Evolutionary conservation across 2,888 invertebrate genomes (phyloP), one percentile per base, ranked within the genome.

Genomic region (Tromatobia lineatoria): DNA sequence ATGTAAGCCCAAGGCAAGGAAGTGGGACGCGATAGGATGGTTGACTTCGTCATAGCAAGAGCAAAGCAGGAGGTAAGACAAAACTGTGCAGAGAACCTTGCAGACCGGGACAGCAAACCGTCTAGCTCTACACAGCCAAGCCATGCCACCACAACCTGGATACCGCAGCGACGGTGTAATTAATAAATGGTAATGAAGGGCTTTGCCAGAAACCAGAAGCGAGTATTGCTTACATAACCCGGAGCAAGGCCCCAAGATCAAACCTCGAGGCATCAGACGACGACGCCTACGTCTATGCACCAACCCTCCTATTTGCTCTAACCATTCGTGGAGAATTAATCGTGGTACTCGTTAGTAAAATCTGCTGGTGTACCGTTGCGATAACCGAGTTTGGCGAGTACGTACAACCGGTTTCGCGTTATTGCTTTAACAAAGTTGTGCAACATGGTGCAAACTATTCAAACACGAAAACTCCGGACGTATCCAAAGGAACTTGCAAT

Each of bases 171-270:
- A 67, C 78, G 78, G 75, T 85, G 81, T 85, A 81, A 85, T 86
- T 81, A 83, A 86, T 86, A 85, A 81, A 86, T 85, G 78, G 86
- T 79, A 83, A 85, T 86, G 80, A 83, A 82, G 80, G 82, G 74
- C 74, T 85, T 83, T 69, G 71, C 79, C 45, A 73, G 73, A 71
- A 83, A 78, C 80, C 78, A 78, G 67, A 73, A 77, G 71, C 69
- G 75, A 73, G 85, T 81, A 85, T 85, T 82, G 86, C 82, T 85
- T 86, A 78, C 82, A 85, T 82, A 86, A 85, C 85, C 85, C 57
- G 50, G 18, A 42, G 79, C 78, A 38, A 74, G 66, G 64, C 38
- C 73, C 66, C 75, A 54, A 80, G 80, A 85, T 85, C 85, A 85
- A 83, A 80, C 85, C 83, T 75, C 69, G 73, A 52, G 66, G 80